Evolutionary conservation across 2,113 vertebrate genomes (phyloP), one percentile per base, ranked within the genome.

Genomic region (Hippocampus mohnikei): DNA sequence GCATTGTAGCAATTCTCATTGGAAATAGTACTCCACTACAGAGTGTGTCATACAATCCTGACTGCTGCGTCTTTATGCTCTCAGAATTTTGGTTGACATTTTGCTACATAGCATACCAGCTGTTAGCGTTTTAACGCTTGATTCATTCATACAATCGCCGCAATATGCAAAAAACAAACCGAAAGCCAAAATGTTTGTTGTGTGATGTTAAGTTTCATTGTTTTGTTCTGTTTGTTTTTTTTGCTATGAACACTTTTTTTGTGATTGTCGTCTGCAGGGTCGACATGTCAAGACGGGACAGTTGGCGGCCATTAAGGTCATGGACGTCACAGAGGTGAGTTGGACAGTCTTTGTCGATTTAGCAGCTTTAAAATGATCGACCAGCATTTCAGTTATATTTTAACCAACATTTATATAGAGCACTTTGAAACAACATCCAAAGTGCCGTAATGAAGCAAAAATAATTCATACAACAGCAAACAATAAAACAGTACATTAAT

Each of bases 281-380:
- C 95, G 97, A 69, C 97, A 99, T 94, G 97, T 99, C 91, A 98
- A 98, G 93, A 99, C 97, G 0, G 97, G 97, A 75, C 97, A 99
- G 70, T 89, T 99, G 92, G 97, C 97, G 4, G 97, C 97, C 90
- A 99, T 99, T 89, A 99, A 99, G 89, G 97, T 99, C 90, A 99
- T 99, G 97, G 97, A 99, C 0, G 97, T 99, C 88, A 99, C 97
- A 0, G 97, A 98, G 95, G 97, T 99, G 87, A 94, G 94, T 80
- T 20, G 13, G 21, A 52, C 6, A 18, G 3, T 62, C 41, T 63
- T 63, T 63, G 16, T 63, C 21, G 33, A 40, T 27, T 5, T 27
- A 27, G 55, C 23, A 58, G 15, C 46, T 8, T 50, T 50, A 18
- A 50, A 50, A 37, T 50, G 53, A 25, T 25, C 8, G 11, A 12